Evolutionary conservation across 2,888 invertebrate species (phyloP).

Genomic region (Drosophila bunnanda): DNA sequence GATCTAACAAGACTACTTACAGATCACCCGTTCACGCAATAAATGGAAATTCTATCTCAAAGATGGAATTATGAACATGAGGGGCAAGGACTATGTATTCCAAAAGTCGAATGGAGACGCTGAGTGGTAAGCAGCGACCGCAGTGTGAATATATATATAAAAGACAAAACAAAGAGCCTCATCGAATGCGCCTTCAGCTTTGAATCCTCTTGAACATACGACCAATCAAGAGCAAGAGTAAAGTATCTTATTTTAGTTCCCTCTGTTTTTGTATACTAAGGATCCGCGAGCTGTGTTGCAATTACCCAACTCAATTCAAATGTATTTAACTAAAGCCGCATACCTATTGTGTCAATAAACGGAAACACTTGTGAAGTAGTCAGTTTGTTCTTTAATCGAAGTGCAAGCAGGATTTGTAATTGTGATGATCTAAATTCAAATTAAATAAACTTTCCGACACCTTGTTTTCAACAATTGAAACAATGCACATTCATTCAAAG

Average conservation of each 20-base stretch:
- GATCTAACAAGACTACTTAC: constrained; percentile 64
- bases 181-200: constrained; percentile 36
- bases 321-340: constrained; percentile 57
- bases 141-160: constrained; percentile 20
- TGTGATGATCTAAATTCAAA: no score
- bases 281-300: constrained; percentile 35
- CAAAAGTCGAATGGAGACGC: constrained; percentile 99
- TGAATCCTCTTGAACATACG: constrained; percentile 13
- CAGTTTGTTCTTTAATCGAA: neutral
- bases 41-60: constrained; percentile 99
- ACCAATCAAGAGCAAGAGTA: constrained; percentile 32
- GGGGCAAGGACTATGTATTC: constrained; percentile 99
- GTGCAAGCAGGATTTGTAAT: neutral
- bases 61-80: constrained; percentile 99
- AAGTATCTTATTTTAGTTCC: constrained; percentile 37
- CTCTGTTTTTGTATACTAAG: constrained; percentile 36
- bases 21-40: constrained; percentile 98
- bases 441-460: no score
- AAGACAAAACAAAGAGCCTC: constrained; percentile 47
- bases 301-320: constrained; percentile 40
- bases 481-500: constrained; percentile 15
- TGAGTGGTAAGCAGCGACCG: constrained; percentile 91
- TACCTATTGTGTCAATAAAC: constrained; percentile 67
- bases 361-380: constrained; percentile 37
- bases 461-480: constrained; percentile 4